A percentile compares a stretch with the other conserved stretches of the same genome.
Evolutionary conservation across 2,113 vertebrate genomes (phyloP).

Genomic region (Microcebus griseorufus): DNA sequence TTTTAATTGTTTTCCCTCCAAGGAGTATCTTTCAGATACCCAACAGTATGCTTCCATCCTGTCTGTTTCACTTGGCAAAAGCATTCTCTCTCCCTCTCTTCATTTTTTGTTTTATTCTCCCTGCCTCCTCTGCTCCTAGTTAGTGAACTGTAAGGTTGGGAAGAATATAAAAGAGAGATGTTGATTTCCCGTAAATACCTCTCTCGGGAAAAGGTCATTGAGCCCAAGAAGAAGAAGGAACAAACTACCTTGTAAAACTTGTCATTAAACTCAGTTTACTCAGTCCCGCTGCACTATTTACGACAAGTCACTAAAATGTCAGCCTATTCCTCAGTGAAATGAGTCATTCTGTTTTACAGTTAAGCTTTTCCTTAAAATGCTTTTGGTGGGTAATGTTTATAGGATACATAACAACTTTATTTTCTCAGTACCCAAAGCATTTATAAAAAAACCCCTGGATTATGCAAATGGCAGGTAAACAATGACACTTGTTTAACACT

Average conservation of each 20-base stretch:
- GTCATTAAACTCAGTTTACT: conserved; percentile 78
- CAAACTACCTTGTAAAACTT: conserved; percentile 76
- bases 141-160: conserved; percentile 30
- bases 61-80: background rate
- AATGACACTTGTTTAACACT: background rate
- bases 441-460: conserved; percentile 28
- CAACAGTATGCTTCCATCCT: background rate
- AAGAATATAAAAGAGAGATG: conserved; percentile 56
- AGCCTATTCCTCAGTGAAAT: conserved; percentile 57
- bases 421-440: conserved; percentile 20
- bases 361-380: conserved; percentile 47
- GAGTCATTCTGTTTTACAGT: conserved; percentile 67
- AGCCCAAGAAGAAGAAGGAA: conserved; percentile 60
- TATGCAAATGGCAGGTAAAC: conserved; percentile 50
- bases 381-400: conserved; percentile 33
- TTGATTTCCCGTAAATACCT: conserved; percentile 58
- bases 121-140: conserved; percentile 9
- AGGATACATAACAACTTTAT: conserved; percentile 61
- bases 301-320: conserved; percentile 72
- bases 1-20: background rate
- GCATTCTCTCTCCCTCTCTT: background rate
- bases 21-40: background rate
- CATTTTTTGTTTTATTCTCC: background rate
- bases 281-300: conserved; percentile 70
- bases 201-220: conserved; percentile 51